Percentiles rank a stretch among this genome's conserved stretches.
Evolutionary conservation across 2,797 vertebrate species (phyloP).

Genomic region (Melanotaenia parkinsoni): DNA sequence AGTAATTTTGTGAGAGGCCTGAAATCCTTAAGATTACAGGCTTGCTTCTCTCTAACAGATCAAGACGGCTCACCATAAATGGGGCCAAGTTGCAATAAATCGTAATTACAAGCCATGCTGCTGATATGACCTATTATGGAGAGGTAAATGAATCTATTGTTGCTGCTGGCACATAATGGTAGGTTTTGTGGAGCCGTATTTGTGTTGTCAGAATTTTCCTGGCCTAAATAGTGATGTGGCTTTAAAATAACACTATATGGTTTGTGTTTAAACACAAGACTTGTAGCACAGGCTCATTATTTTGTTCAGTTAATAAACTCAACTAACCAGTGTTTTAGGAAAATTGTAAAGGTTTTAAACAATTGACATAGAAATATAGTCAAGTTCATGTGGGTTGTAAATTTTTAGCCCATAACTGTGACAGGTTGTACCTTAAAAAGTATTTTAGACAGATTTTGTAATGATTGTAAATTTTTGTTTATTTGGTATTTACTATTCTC

Average conservation of each 20-base stretch:
- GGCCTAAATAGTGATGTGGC: slow-evolving; percentile 19
- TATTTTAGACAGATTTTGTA: background rate
- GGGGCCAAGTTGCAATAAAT: slow-evolving; percentile 65
- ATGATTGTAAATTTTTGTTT: slow-evolving; percentile 37
- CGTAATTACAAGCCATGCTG: slow-evolving; percentile 62
- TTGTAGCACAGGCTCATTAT: background rate
- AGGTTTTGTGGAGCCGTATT: slow-evolving; percentile 20
- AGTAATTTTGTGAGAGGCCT: slow-evolving; percentile 59
- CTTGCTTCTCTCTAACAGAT: slow-evolving; percentile 48
- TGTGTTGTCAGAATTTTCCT: slow-evolving; percentile 2
- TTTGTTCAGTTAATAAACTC: background rate
- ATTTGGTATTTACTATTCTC: slow-evolving; percentile 9
- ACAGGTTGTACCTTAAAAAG: background rate
- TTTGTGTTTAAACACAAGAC: slow-evolving; percentile 1
- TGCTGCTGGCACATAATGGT: slow-evolving; percentile 51
- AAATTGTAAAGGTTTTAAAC: background rate
- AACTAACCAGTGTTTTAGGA: background rate
- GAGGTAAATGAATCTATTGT: slow-evolving; percentile 56
- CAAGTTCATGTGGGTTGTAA: background rate
- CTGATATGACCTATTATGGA: slow-evolving; percentile 67
- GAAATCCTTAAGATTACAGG: slow-evolving; percentile 66
- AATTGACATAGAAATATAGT: background rate
- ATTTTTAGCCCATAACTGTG: background rate
- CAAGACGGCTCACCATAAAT: slow-evolving; percentile 66
- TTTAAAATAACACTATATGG: slow-evolving; percentile 25